Evolutionary conservation across 23 tunicate species (phyloP).

Genomic region (Ciona savignyi): DNA sequence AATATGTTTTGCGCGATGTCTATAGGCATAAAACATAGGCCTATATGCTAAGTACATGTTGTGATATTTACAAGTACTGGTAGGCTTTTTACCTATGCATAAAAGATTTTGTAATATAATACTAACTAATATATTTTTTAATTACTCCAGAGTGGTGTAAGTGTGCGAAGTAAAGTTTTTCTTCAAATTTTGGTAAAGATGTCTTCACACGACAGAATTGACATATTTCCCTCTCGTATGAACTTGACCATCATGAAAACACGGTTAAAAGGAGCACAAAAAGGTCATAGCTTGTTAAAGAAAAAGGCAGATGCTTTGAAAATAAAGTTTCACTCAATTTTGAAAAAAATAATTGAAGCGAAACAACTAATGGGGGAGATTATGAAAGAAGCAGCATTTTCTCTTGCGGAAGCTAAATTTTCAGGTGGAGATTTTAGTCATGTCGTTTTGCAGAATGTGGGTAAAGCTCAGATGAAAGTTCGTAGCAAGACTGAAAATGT

Average conservation of each 20-base stretch:
- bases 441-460: conserved; percentile 77
- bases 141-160: too few species aligned
- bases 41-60: too few species aligned
- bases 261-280: conserved; percentile 88
- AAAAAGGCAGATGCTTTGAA: conserved; percentile 96
- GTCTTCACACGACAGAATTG: neutral
- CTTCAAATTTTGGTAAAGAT: too few species aligned
- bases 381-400: conserved; percentile 93
- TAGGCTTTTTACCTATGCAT: too few species aligned
- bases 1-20: too few species aligned
- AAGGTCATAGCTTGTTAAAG: conserved; percentile 93
- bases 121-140: too few species aligned
- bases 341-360: conserved; percentile 85
- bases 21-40: too few species aligned
- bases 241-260: conserved; percentile 89
- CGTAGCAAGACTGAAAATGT: conserved; percentile 90
- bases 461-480: conserved; percentile 84
- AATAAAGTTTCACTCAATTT: conserved; percentile 76
- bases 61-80: too few species aligned
- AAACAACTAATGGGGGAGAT: conserved; percentile 92
- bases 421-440: conserved; percentile 66
- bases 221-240: conserved; percentile 10
- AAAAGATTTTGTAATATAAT: too few species aligned
- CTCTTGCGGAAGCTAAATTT: conserved; percentile 86
- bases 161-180: too few species aligned